phyloP scores from a whole-genome alignment of 1,140 invertebrate species.

The Gonioctena quinquepunctata region DNA sequence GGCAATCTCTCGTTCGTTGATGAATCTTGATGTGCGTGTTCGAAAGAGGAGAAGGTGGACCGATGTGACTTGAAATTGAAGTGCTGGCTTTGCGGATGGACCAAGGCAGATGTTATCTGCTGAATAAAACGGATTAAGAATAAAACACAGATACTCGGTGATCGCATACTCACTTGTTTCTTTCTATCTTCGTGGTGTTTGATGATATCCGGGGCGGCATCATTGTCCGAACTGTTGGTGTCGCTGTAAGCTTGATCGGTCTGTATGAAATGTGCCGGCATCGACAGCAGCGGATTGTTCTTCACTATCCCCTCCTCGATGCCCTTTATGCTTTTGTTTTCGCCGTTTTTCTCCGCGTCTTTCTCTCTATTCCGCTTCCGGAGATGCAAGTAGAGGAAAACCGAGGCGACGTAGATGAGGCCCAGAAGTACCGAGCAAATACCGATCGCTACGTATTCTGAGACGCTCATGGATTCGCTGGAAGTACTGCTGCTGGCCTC shows the following conservation, averaged over 20 bases:
- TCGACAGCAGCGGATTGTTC: conserved; percentile 71
- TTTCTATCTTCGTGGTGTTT: conserved; percentile 46
- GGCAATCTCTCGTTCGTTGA: conserved; percentile 72
- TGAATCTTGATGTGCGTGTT: conserved; percentile 54
- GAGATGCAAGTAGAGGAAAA: conserved; percentile 78
- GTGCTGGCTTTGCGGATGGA: conserved; percentile 63
- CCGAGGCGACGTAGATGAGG: conserved; percentile 80
- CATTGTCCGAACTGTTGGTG: conserved; percentile 55
- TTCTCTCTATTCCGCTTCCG: conserved; percentile 41
- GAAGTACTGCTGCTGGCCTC: conserved; percentile 53
- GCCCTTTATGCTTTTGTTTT: conserved; percentile 46
- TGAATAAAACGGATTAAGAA: background rate
- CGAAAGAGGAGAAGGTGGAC: conserved; percentile 19
- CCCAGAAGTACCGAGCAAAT: conserved; percentile 78
- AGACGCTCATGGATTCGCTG: conserved; percentile 62
- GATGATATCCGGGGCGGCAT: conserved; percentile 43
- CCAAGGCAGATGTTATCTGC: conserved; percentile 69
- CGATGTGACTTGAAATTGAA: conserved; percentile 21
- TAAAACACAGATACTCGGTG: background rate
- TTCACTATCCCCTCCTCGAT: conserved; percentile 69
- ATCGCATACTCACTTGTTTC: conserved; percentile 32
- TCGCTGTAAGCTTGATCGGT: conserved; percentile 53
- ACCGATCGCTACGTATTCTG: conserved; percentile 81
- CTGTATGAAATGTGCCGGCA: conserved; percentile 64
- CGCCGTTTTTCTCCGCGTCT: conserved; percentile 37